These are phyloP conservation scores for Papilio glaucus DNA, from an alignment of 1,140 invertebrate species.

Conservation along the genomic window DNA sequence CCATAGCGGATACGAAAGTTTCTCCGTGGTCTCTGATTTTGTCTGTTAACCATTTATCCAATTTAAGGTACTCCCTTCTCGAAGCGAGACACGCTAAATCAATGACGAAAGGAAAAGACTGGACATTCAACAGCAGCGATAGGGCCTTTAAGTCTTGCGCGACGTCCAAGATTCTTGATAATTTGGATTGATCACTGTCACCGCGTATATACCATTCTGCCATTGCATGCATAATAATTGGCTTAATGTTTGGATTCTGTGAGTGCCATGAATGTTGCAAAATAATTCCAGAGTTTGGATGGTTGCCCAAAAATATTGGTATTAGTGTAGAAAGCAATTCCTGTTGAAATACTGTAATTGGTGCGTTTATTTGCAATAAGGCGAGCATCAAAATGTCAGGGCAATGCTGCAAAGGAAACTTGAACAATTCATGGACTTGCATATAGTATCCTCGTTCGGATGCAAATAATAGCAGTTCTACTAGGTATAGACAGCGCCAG, in stretches of 20 bases:
- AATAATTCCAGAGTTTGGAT: conserved; percentile 96
- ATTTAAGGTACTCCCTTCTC: conserved; percentile 96
- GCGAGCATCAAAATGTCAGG: conserved; percentile 96
- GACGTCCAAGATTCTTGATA: conserved; percentile 97
- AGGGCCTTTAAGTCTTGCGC: conserved; percentile 98
- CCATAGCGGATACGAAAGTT: conserved; percentile 91
- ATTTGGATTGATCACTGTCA: conserved; percentile 95
- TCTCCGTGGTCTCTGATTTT: conserved; percentile 98
- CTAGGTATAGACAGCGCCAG: conserved; percentile 95
- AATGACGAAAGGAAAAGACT: conserved; percentile 97
- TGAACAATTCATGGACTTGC: conserved; percentile 95
- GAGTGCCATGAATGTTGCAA: conserved; percentile 97
- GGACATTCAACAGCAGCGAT: conserved; percentile 95
- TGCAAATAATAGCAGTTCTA: conserved; percentile 94
- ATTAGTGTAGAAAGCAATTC: conserved; percentile 94
- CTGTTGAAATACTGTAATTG: conserved; percentile 90
- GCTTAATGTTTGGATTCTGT: conserved; percentile 89
- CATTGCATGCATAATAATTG: conserved; percentile 98
- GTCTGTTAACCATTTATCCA: conserved; percentile 99
- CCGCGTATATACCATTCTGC: conserved; percentile 97
- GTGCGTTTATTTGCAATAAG: conserved; percentile 92
- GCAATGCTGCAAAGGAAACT: conserved; percentile 95
- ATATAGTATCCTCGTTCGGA: conserved; percentile 93
- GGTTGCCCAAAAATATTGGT: conserved; percentile 96
- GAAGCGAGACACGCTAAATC: conserved; percentile 98